Conservation (phyloP, 2,888 invertebrate species). For the Nemotelus nigrinus region DNA sequence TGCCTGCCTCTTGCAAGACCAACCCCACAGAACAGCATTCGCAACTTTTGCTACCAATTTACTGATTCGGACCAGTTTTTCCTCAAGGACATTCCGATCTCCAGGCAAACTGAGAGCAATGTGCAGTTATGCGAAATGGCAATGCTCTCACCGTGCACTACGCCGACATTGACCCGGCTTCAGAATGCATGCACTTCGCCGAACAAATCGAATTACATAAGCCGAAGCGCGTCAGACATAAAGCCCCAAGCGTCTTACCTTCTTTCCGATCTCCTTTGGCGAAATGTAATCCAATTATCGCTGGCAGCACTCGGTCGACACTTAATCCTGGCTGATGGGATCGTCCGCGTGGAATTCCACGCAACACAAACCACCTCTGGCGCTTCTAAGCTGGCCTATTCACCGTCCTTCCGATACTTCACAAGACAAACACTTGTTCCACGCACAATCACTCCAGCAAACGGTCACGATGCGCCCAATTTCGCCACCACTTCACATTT, state of each 20-base stretch:
- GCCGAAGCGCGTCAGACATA: not conserved
- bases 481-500: not conserved
- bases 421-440: conserved; percentile 6
- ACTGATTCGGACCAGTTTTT: no score
- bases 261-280: not conserved
- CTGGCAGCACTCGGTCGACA: not conserved
- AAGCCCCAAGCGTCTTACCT: conserved; percentile 14
- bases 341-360: not conserved
- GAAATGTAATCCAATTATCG: conserved; percentile 24
- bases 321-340: not conserved
- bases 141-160: no score
- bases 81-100: no score
- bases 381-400: not conserved
- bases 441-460: conserved; percentile 18
- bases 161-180: conserved; percentile 26
- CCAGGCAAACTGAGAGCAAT: no score
- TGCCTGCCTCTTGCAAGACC: no score
- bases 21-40: no score
- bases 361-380: not conserved
- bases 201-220: conserved; percentile 13
- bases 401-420: not conserved
- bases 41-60: no score
- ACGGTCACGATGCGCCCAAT: not conserved
- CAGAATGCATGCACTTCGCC: not conserved
- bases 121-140: no score